Evolutionary conservation across 2,888 invertebrate species (phyloP), one percentile per base, ranked within the genome.

Genomic region (Sicus ferrugineus): DNA sequence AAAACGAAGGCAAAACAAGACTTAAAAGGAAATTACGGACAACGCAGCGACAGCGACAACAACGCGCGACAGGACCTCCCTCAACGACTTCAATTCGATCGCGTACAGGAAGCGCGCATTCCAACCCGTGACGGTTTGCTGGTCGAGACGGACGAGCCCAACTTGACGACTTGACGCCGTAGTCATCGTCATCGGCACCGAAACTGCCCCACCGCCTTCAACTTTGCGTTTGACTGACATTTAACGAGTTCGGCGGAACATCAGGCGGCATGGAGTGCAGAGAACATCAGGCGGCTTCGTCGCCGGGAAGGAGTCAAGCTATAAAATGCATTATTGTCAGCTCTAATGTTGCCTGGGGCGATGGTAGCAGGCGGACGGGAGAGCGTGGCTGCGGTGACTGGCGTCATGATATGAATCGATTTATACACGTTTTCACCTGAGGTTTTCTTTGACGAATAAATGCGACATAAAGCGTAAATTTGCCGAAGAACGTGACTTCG

Each of bases 21-120:
- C n/a, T n/a, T n/a, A n/a, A n/a, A 26, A 54, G 23, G 54, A 26
- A 21, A 28, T 54, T 2, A 21, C 23, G 21, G 3, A 52, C 50
- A 52, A 52, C 19, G 26, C 38, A 54, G 38, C 48, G 21, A 52
- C 21, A 23, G 54, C 63, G 31, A 67, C 34, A 63, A 63, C 46
- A 58, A 64, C 31, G 64, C 50, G 48, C 58, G 26, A 23, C 63
- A 63, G 63, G 63, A 68, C 64, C 68, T 63, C 66, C 67, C 70
- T 65, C 59, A 65, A 65, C 66, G 59, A 61, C 31, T 56, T 54
- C 38, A 54, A 54, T 63, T 38, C 26, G 48, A 64, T 52, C n/a
- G n/a, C n/a, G 23, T 52, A 67, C 48, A 50, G 21, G 46, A 50
- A 50, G 34, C 52, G 31, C 14, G 21, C 64, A 31, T 52, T 28